phyloP scores from a whole-genome alignment of 2,888 invertebrate genomes.

The Cheilosia vernalis region DNA sequence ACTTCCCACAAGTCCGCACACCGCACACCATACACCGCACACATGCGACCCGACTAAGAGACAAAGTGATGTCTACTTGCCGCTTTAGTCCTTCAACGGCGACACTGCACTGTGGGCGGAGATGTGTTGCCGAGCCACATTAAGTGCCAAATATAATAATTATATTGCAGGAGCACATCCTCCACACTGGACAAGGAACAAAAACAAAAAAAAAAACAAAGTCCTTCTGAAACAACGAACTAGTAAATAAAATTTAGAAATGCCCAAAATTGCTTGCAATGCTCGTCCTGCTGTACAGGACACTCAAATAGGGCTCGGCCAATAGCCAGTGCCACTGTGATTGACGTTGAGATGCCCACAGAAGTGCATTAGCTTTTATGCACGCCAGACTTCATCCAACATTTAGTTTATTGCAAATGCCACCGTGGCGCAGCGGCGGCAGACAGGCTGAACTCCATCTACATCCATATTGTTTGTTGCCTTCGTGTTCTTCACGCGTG shows the following conservation, averaged over 20 bases:
- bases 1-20: slow-evolving; percentile 57
- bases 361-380: slow-evolving; percentile 82
- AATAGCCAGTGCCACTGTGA: slow-evolving; percentile 75
- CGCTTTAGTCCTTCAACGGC: slow-evolving; percentile 62
- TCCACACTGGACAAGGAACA: slow-evolving; percentile 13
- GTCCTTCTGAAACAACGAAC: slow-evolving; percentile 40
- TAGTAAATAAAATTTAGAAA: slow-evolving; percentile 73
- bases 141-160: slow-evolving; percentile 74
- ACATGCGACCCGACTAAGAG: slow-evolving; percentile 27
- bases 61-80: slow-evolving; percentile 67
- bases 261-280: slow-evolving; percentile 60
- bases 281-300: slow-evolving; percentile 21
- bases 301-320: neutral
- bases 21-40: slow-evolving; percentile 54
- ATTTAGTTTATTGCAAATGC: slow-evolving; percentile 76
- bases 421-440: slow-evolving; percentile 53
- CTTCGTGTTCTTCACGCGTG: slow-evolving; percentile 68
- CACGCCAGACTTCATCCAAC: slow-evolving; percentile 77
- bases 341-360: slow-evolving; percentile 81
- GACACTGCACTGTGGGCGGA: neutral
- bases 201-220: slow-evolving; percentile 9
- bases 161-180: slow-evolving; percentile 55
- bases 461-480: slow-evolving; percentile 54
- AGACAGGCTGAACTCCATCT: slow-evolving; percentile 32
- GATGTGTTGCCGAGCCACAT: slow-evolving; percentile 55